These are phyloP conservation scores for Bryconaethiops microstoma DNA, from an alignment of 2,797 vertebrate species.

Conservation along the genomic window DNA sequence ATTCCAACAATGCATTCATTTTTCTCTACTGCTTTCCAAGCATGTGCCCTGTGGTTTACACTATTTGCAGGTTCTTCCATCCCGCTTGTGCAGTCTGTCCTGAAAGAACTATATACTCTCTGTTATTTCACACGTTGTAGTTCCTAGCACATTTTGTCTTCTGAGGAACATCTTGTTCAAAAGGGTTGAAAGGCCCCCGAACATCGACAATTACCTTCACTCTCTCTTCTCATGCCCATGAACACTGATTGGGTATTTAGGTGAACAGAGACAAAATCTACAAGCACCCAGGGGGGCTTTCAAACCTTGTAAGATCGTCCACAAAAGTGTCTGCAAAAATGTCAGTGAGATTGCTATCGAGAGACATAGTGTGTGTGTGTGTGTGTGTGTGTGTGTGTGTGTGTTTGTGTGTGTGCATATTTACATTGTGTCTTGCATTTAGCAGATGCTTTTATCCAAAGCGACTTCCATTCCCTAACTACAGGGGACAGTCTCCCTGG, in stretches of 20 bases:
- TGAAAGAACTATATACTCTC: neutral
- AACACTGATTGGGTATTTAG: constrained; percentile 49
- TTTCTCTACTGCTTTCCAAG: neutral
- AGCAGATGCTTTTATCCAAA: no score
- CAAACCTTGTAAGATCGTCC: constrained; percentile 38
- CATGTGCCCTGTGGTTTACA: neutral
- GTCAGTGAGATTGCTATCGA: constrained; percentile 23
- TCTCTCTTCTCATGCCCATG: constrained; percentile 38
- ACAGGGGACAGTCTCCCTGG: no score
- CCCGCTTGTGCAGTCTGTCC: neutral
- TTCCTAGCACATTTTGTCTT: constrained; percentile 40
- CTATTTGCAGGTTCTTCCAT: neutral
- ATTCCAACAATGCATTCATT: neutral
- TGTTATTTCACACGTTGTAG: constrained; percentile 9
- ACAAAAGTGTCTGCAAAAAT: constrained; percentile 18
- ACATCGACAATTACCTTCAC: constrained; percentile 40
- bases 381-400: no score
- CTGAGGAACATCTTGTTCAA: constrained; percentile 20
- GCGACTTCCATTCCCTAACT: no score
- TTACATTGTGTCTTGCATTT: no score
- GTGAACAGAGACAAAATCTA: constrained; percentile 48
- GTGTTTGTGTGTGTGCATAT: no score
- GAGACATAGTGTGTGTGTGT: no score
- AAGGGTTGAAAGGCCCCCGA: constrained; percentile 36
- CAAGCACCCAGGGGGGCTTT: constrained; percentile 32